phyloP scores from a whole-genome alignment of 2,888 invertebrate genomes.

The Tetrapedia diversipes region DNA sequence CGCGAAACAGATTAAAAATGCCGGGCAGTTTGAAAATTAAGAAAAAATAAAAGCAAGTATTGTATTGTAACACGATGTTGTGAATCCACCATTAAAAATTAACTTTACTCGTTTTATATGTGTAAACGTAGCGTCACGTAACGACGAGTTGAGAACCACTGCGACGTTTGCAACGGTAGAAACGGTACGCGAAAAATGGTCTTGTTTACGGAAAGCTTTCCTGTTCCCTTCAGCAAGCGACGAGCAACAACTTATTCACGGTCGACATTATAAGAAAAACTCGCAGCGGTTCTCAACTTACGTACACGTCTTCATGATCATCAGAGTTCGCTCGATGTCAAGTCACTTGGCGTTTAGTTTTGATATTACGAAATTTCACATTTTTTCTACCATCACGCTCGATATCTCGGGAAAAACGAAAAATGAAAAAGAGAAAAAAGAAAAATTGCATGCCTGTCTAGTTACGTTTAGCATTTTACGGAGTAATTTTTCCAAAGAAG shows the following conservation, averaged over 20 bases:
- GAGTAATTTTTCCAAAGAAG: constrained; percentile 11
- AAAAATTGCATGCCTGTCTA: too few species aligned
- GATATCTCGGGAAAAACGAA: too few species aligned
- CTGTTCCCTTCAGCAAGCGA: constrained; percentile 28
- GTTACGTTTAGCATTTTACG: constrained; percentile 44
- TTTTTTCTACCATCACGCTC: constrained; percentile 42
- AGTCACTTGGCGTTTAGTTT: constrained; percentile 54
- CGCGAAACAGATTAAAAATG: constrained; percentile 57
- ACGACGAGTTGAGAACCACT: constrained; percentile 53
- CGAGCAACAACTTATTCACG: neutral
- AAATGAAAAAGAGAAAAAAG: too few species aligned
- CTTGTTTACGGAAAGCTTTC: constrained; percentile 22
- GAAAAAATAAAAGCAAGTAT: constrained; percentile 68
- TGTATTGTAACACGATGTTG: constrained; percentile 79
- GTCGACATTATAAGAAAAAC: neutral
- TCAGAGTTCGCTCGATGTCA: constrained; percentile 55
- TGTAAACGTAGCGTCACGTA: constrained; percentile 52
- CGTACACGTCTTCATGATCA: constrained; percentile 18
- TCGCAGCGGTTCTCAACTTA: constrained; percentile 35
- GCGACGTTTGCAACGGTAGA: constrained; percentile 27
- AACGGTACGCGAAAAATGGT: constrained; percentile 7
- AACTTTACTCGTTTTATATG: constrained; percentile 71
- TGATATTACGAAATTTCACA: constrained; percentile 27
- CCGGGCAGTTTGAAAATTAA: constrained; percentile 62
- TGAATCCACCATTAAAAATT: constrained; percentile 73